Percentiles rank a stretch among this genome's conserved stretches.
Conservation (phyloP, 2,888 invertebrate genomes). For the Nipponacmea schrenckii region DNA sequence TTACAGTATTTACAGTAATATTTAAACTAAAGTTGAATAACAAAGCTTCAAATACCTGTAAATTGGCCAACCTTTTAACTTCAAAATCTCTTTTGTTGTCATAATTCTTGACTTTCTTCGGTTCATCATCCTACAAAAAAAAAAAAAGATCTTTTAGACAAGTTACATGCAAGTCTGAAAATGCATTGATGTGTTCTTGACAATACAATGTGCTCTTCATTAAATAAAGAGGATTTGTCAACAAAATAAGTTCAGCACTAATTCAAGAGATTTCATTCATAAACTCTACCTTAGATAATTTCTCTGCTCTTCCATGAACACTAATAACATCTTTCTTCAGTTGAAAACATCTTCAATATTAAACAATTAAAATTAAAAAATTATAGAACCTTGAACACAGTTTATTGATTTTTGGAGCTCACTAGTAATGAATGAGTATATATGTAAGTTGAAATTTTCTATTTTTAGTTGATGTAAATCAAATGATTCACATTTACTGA, state of each 20-base stretch:
- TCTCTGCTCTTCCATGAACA: constrained; percentile 27
- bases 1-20: too few relatives aligned
- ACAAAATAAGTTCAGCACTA: neutral
- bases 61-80: constrained; percentile 44
- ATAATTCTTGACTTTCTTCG: constrained; percentile 52
- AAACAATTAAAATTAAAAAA: constrained; percentile 7
- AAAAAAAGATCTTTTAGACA: too few relatives aligned
- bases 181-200: neutral
- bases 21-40: too few relatives aligned
- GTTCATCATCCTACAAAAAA: constrained; percentile 50
- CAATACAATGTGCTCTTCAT: neutral
- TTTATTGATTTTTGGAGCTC: constrained; percentile 2
- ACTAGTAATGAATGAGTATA: too few relatives aligned
- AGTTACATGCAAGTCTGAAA: neutral
- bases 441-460: too few relatives aligned
- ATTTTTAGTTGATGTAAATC: too few relatives aligned
- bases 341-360: constrained; percentile 38
- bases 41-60: constrained; percentile 39
- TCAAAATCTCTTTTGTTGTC: constrained; percentile 56
- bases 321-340: constrained; percentile 32
- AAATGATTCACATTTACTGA: too few relatives aligned
- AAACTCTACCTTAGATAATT: constrained; percentile 37
- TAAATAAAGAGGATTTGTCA: neutral
- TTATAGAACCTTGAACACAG: too few relatives aligned
- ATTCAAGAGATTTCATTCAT: too few relatives aligned